phyloP scores from a whole-genome alignment of 2,113 vertebrate species.

The Ranitomeya imitator region DNA sequence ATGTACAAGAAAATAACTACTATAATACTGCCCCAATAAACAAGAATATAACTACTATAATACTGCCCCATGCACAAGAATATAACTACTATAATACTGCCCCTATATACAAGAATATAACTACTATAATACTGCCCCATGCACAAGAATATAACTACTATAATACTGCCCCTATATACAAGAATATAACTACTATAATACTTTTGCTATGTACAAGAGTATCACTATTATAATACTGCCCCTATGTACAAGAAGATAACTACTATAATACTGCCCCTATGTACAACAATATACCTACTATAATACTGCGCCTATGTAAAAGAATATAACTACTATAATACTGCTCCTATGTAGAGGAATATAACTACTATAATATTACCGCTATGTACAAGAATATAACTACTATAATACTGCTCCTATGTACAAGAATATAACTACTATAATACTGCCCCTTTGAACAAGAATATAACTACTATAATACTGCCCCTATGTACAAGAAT shows the following conservation, averaged over 20 bases:
- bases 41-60: slow-evolving; percentile 1
- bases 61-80: not conserved
- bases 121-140: not conserved
- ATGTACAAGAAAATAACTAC: not conserved
- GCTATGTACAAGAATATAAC: not conserved
- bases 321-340: not conserved
- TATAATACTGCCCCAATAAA: not conserved
- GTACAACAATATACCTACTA: too few relatives aligned
- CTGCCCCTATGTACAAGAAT: not conserved
- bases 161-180: too few relatives aligned
- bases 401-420: slow-evolving; percentile 8
- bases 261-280: too few relatives aligned
- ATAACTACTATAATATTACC: slow-evolving; percentile 3
- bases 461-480: not conserved
- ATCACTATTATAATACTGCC: too few relatives aligned
- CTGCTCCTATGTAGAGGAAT: not conserved
- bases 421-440: slow-evolving; percentile 14
- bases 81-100: slow-evolving; percentile 3
- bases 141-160: too few relatives aligned
- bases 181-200: too few relatives aligned
- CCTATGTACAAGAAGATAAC: too few relatives aligned
- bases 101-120: not conserved
- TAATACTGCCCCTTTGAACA: not conserved
- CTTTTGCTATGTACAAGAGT: too few relatives aligned
- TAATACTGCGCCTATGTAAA: too few relatives aligned